These are phyloP conservation scores for Drosophila cracens DNA, from an alignment of 2,888 invertebrate genomes.

Conservation along the genomic window DNA sequence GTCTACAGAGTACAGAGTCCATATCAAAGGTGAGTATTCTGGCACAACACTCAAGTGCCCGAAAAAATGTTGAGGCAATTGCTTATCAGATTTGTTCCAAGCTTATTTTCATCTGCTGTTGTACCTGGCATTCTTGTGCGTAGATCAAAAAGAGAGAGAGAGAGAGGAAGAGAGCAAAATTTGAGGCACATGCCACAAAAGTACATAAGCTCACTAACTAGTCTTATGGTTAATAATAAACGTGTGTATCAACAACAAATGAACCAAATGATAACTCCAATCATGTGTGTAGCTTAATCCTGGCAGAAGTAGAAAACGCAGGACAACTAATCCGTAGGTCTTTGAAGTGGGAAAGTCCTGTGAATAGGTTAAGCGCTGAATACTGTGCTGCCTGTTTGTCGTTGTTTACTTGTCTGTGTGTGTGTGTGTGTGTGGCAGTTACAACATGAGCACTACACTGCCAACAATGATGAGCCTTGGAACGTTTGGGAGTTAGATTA, in stretches of 20 bases:
- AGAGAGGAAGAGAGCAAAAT: background rate
- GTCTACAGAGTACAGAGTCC: background rate
- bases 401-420: background rate
- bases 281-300: background rate
- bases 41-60: background rate
- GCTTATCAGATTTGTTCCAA: background rate
- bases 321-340: constrained; percentile 5
- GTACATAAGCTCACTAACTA: background rate
- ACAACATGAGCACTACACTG: background rate
- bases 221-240: background rate
- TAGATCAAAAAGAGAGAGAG: background rate
- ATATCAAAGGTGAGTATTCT: background rate
- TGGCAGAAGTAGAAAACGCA: background rate
- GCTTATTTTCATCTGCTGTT: background rate
- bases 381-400: background rate
- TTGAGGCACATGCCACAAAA: background rate
- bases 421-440: background rate
- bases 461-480: background rate
- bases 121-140: background rate
- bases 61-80: background rate
- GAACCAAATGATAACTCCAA: background rate
- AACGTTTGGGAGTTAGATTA: background rate
- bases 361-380: background rate
- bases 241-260: background rate
- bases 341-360: constrained; percentile 31